Evolutionary conservation across 1,140 invertebrate genomes (phyloP), one percentile per base, ranked within the genome.

Genomic region (Heliconius nattereri): DNA sequence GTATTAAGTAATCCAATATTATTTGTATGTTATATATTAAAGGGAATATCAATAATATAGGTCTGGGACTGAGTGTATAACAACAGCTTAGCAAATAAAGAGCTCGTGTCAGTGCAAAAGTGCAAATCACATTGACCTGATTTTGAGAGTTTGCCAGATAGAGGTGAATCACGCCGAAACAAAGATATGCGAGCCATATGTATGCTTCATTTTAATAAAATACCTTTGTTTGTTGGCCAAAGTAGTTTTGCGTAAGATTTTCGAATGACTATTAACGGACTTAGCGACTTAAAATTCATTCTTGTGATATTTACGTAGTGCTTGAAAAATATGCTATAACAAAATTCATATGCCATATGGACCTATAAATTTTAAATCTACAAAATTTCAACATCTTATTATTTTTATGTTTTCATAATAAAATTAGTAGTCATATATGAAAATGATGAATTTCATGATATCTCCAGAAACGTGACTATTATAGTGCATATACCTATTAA

Each of bases 161-260:
- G 60, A 66, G 26, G 60, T 66, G 60, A 66, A 66, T 66, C 60
- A 66, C 60, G 60, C 60, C 60, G 60, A 66, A 66, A 66, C 60
- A 66, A 66, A 66, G 60, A 66, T 66, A 66, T 26, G 11, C 8
- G 60, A 66, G 23, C 9, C 23, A 66, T 66, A 29, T 66, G 60
- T 66, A 29, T n/a, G 23, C 23, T 29, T 66, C 29, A 26, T 3
- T 9, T 26, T 66, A 66, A 66, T 66, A 16, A 66, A 66, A 66
- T 66, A 29, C 57, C 57, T 66, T 66, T 66, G 60, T 66, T 9
- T 3, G 7, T 29, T 66, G 26, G 23, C 3, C 13, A 13, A 66
- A 66, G 23, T 29, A 16, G 23, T 29, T n/a, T 13, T 23, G 23
- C 11, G 1, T 52, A 52, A 52, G 49, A 20, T 20, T 57, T 66